Base-by-base conservation (phyloP, 2,888 invertebrate genomes). In the Polylopha cassiicola region DNA sequence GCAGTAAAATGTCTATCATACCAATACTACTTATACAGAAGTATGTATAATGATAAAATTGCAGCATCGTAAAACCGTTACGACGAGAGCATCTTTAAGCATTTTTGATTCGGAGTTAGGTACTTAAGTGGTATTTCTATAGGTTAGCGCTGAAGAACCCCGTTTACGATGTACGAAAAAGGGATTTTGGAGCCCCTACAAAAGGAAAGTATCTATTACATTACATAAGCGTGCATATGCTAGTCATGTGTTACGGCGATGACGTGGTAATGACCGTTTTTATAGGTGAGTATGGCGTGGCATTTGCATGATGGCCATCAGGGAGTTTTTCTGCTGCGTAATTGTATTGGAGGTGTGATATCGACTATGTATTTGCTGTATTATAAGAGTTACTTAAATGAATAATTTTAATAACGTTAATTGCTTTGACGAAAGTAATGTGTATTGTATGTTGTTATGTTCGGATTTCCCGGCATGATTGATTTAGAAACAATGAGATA, bases 131-230 rank as follows among this genome's bases (percentile, higher is more conserved):
- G 55, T 62, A 63, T 61, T 54, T 53, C 54, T 58, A 48, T 48
- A 59, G 63, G 61, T 59, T 61, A 60, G 65, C 61, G 63, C 63
- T 51, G 55, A 57, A 63, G 67, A 62, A 55, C 58, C 43, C 53
- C 55, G 51, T 73, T 73, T 73, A 73, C 69, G 73, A 68, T 60
- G 63, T 64, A 65, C 56, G 66, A 71, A 72, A 71, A 73, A 64
- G 58, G 62, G 61, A 65, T 67, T 66, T 61, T 46, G 55, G 54
- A 52, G 51, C 49, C 53, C 53, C 60, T 57, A 58, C 59, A 60
- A 57, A 61, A 53, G 58, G 60, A 60, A 68, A 54, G 53, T 50
- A 48, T 48, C 51, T 48, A 51, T 55, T 52, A 53, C 44, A 50
- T 60, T 57, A 54, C 51, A 57, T 44, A 47, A 44, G 47, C 53